Base-by-base conservation (phyloP, 2,797 vertebrate species). In the Pseudomugil gertrudae region DNA sequence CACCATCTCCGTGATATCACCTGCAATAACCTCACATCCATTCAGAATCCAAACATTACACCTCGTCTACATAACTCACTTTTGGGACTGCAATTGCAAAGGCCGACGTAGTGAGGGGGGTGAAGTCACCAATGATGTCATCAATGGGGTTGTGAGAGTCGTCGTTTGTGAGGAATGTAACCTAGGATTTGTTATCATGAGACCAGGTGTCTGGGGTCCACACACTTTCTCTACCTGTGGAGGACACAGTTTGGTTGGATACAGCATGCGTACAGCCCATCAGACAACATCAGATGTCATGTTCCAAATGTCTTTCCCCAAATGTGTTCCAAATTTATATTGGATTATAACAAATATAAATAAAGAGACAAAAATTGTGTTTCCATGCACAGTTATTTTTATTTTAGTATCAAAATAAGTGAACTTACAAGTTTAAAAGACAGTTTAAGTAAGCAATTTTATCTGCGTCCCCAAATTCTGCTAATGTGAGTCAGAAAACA, bases 211-310 rank as follows among this genome's bases (percentile, higher is more conserved):
- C 66, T 88, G 88, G 10, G 89, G 69, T 30, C 92, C 93, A 32
- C 92, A 94, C 66, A 94, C 92, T 62, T 92, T 94, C 68, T 92
- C 92, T 11, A 93, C 93, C 92, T 94, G 80, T 48, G 21, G 24
- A 69, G 7, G 21, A 53, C 38, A 74, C 2, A 36, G 63, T 59
- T 23, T 26, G 6, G 8, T 69, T 69, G 17, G 32, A 5, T 13
- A 29, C 26, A 24, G 5, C 27, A 27, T 47, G 14, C 32, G 56
- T 8, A 29, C 17, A 52, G 14, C 4, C 24, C 8, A 14, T 33
- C n/a, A 55, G n/a, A 27, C 17, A 11, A 15, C n/a, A 23, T 24
- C n/a, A 17, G 19, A 17, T 43, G 7, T 43, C 40, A 43, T 21
- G 43, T 47, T 21, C 21, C 21, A 23, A 48, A 48, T 15, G 5